phyloP scores from a whole-genome alignment of 2,113 vertebrate species.

The Rissa tridactyla region DNA sequence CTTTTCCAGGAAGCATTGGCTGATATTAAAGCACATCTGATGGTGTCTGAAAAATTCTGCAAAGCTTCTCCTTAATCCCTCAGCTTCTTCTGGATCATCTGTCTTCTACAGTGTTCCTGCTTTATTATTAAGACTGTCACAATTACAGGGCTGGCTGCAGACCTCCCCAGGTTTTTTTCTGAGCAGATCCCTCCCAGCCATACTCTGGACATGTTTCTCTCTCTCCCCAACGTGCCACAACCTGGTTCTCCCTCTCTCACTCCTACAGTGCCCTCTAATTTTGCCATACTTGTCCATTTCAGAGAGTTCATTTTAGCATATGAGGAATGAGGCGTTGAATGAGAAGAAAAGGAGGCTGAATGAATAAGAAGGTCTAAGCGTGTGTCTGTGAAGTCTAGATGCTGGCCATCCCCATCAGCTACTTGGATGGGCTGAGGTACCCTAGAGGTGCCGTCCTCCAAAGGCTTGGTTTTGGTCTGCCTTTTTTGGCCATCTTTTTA shows the following conservation, averaged over 20 bases:
- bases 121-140: conserved; percentile 26
- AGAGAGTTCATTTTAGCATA: neutral
- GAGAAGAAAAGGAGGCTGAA: neutral
- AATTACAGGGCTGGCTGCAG: neutral
- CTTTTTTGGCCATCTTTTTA: neutral
- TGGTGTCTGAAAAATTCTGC: conserved; percentile 12
- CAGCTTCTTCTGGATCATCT: conserved; percentile 16
- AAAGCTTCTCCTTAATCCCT: conserved; percentile 28
- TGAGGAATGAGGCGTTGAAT: neutral
- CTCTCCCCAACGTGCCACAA: neutral
- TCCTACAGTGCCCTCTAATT: neutral
- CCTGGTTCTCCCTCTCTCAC: neutral
- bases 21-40: conserved; percentile 16
- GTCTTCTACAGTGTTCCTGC: neutral
- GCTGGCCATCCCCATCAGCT: neutral
- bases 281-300: neutral
- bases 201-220: neutral
- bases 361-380: neutral
- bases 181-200: neutral
- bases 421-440: neutral
- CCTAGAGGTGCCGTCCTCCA: neutral
- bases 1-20: neutral
- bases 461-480: neutral
- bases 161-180: neutral
- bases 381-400: neutral